Evolutionary conservation across 2,797 vertebrate genomes (phyloP), one percentile per base, ranked within the genome.

Genomic region (Petrocephalus schoutedeni): DNA sequence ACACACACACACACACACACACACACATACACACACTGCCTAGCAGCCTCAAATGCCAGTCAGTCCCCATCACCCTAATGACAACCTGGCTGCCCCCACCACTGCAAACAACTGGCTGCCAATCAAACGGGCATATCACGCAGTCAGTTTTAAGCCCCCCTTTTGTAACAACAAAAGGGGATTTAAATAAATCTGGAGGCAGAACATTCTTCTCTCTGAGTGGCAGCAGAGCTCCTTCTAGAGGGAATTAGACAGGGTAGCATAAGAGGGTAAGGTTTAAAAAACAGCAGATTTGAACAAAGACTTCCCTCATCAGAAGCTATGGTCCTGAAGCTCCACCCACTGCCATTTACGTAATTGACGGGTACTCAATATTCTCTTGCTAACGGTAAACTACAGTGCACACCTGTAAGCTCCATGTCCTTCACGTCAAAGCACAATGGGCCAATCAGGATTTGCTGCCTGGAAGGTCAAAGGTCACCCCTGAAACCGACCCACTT

Each of bases 211-310:
- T 56, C 53, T 9, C 28, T 85, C 83, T 56, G 36, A 16, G 9
- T 41, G 71, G 71, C 36, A 77, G 71, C 36, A 36, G 64, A 36
- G 28, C 28, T 71, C 28, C 2, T 71, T 77, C 71, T 77, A 19
- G 5, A 45, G 71, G 71, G 71, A 77, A 77, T 77, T 41, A 45
- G 41, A 14, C 32, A 57, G 14, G 23, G n/a, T 95, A 95, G 93
- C 90, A 57, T 94, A 94, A 95, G 91, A 53, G 89, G 90, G 90
- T 93, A 91, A 92, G 93, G 86, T 89, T 85, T 92, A 93, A 90
- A 89, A 90, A 36, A 57, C 14, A 21, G 23, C 32, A 45, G 32
- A 36, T 41, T 28, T 28, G 28, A 28, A 28, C 28, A 14, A 77
- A 77, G 71, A 36, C 14, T 45, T 77, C 71, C 36, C 6, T 51